Evolutionary conservation across 1,140 invertebrate genomes (phyloP), one percentile per base, ranked within the genome.

Genomic region (Drosophila malerkotliana): DNA sequence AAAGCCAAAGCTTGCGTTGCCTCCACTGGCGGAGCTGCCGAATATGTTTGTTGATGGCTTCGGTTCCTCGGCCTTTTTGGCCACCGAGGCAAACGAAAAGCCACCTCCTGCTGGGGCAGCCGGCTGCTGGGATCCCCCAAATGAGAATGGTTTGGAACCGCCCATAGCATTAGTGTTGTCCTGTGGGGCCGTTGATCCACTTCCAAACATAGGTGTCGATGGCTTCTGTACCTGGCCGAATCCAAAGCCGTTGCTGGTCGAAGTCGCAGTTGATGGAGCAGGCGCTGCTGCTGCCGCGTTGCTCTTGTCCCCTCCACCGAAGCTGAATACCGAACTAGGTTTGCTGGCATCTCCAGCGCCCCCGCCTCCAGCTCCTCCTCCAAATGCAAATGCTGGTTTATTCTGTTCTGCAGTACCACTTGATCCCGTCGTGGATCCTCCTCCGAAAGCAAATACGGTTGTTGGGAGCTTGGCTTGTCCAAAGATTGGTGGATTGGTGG

Each of bases 1-100:
- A 49, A 84, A 84, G 67, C 14, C 76, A 24, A 84, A 84, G 14
- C 47, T 66, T 1, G 80, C 59, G 39, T 79, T 58, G 55, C 2
- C 30, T 32, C 60, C 10, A 55, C 2, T 39, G 48, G 62, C 8
- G 55, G 41, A 18, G 18, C 32, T 67, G 18, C 58, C 61, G 59
- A 84, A 84, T 6, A 72, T 5, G 37, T 84, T 84, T 10, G 32
- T 24, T n/a, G 21, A 21, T 21, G 4, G 32, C 6, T 18, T 51
- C 0, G 18, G 44, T 6, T 21, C 60, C 6, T 45, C 55, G 1
- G 12, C 66, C 32, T 76, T 76, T 14, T 71, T 68, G 8, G 68
- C 39, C 1, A 58, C 61, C 0, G 66, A 39, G 3, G 48, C 56
- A 72, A 84, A 84, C 4, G 80, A 84, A 37, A 84, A 84, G 18